These are phyloP conservation scores for Diacarnus erythraeanus DNA, from an alignment of 37 sponge, comb jelly and placozoan species.

Conservation along the genomic window DNA sequence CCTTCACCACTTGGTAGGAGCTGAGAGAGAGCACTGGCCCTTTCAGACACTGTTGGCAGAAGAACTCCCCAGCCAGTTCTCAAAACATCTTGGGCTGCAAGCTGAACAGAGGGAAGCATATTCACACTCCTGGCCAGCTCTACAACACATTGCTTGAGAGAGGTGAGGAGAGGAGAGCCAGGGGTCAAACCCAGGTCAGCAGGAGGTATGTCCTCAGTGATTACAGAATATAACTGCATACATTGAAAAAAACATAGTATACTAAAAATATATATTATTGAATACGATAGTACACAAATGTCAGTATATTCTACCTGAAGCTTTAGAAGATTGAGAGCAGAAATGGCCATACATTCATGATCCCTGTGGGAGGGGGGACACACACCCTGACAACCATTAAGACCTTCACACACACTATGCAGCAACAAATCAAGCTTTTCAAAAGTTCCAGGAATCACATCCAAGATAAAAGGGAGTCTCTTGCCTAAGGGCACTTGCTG, in stretches of 20 bases:
- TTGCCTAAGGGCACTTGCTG: slow-evolving; percentile 25
- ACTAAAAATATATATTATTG: not conserved
- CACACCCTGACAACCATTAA: slow-evolving; percentile 24
- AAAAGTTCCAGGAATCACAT: slow-evolving; percentile 65
- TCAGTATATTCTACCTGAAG: slow-evolving; percentile 80
- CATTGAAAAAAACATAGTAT: not conserved
- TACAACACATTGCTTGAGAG: slow-evolving; percentile 83
- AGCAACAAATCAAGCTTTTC: slow-evolving; percentile 73
- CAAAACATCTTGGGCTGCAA: slow-evolving; percentile 77
- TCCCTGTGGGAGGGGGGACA: slow-evolving; percentile 62
- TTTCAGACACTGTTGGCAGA: slow-evolving; percentile 85
- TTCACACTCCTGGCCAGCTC: slow-evolving; percentile 73
- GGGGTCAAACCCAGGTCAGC: slow-evolving; percentile 46
- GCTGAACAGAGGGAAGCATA: slow-evolving; percentile 70
- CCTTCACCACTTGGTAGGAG: slow-evolving; percentile 70
- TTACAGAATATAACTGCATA: slow-evolving; percentile 77
- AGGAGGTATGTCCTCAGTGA: slow-evolving; percentile 47
- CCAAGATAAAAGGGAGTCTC: slow-evolving; percentile 81
- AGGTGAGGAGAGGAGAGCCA: slow-evolving; percentile 71
- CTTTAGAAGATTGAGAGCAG: slow-evolving; percentile 73
- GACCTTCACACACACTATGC: slow-evolving; percentile 56
- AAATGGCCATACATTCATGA: slow-evolving; percentile 85
- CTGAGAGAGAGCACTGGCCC: slow-evolving; percentile 73
- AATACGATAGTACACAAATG: not conserved
- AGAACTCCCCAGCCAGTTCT: slow-evolving; percentile 81